phyloP scores from a whole-genome alignment of 1,140 invertebrate species.

The Drosophila sucinea region DNA sequence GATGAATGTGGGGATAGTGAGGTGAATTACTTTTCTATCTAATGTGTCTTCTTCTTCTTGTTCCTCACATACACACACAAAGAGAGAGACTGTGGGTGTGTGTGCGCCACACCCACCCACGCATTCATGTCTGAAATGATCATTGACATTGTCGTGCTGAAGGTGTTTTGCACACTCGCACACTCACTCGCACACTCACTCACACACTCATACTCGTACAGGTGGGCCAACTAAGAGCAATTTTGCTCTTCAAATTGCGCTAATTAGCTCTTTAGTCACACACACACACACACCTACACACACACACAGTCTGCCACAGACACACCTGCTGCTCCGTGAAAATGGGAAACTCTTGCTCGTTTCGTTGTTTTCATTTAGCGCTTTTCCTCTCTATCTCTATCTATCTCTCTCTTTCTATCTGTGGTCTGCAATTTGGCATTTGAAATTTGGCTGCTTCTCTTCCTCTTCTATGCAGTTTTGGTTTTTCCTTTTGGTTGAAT shows the following conservation, averaged over 20 bases:
- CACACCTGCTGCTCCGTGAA: slow-evolving; percentile 33
- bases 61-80: slow-evolving; percentile 1
- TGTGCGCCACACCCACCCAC: slow-evolving; percentile 60
- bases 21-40: slow-evolving; percentile 47
- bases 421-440: slow-evolving; percentile 31
- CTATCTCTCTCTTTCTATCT: slow-evolving; percentile 10
- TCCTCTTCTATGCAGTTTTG: slow-evolving; percentile 15
- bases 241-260: slow-evolving; percentile 46
- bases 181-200: slow-evolving; percentile 19
- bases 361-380: slow-evolving; percentile 39
- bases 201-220: slow-evolving; percentile 23
- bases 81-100: slow-evolving; percentile 12
- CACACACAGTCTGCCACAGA: not conserved
- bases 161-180: slow-evolving; percentile 63
- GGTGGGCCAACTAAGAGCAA: slow-evolving; percentile 43
- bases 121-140: slow-evolving; percentile 72
- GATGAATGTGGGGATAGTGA: slow-evolving; percentile 11
- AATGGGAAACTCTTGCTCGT: slow-evolving; percentile 42
- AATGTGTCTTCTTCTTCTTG: not conserved
- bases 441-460: slow-evolving; percentile 14
- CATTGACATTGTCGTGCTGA: slow-evolving; percentile 81
- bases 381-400: slow-evolving; percentile 33
- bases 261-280: slow-evolving; percentile 45
- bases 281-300: slow-evolving; percentile 26
- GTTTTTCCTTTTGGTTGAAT: slow-evolving; percentile 59